Evolutionary conservation across 92 coral and sea anemone species (phyloP).

Genomic region (Chrysogorgia sp.): DNA sequence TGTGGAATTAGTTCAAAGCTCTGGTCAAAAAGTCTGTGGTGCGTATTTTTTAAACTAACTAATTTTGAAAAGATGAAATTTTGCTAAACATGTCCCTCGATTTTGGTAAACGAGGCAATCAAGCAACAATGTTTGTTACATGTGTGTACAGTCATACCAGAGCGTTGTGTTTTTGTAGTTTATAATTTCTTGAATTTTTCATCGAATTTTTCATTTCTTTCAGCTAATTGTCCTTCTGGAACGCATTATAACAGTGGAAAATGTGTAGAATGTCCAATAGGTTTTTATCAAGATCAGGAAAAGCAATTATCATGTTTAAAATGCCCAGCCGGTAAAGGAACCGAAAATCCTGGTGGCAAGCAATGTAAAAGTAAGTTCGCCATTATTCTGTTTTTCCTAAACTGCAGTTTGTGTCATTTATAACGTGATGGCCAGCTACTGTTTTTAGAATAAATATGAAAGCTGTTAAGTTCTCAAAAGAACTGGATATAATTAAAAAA

Average conservation of each 20-base stretch:
- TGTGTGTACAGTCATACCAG: no score
- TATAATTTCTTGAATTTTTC: not conserved
- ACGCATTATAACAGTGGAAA: conserved; percentile 60
- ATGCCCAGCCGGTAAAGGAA: conserved; percentile 55
- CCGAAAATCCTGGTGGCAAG: conserved; percentile 59
- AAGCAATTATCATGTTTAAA: conserved; percentile 60
- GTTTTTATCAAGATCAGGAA: conserved; percentile 55
- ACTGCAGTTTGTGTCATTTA: not conserved
- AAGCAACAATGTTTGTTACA: no score
- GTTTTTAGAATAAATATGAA: no score
- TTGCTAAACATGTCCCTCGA: no score
- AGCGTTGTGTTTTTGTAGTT: no score
- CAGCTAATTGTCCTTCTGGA: conserved; percentile 75
- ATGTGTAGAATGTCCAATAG: conserved; percentile 67
- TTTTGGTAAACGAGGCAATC: not conserved
- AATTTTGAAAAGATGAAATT: no score
- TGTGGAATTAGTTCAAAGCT: conserved; percentile 11
- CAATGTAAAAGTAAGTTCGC: conserved; percentile 29
- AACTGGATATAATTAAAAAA: no score
- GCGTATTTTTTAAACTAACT: not conserved
- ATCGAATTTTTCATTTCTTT: not conserved
- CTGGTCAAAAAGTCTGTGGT: conserved; percentile 28
- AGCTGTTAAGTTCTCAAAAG: no score
- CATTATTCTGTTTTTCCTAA: no score
- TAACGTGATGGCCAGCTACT: not conserved